Conservation (phyloP, 2,888 invertebrate species). For the Entomobrya multifasciata region DNA sequence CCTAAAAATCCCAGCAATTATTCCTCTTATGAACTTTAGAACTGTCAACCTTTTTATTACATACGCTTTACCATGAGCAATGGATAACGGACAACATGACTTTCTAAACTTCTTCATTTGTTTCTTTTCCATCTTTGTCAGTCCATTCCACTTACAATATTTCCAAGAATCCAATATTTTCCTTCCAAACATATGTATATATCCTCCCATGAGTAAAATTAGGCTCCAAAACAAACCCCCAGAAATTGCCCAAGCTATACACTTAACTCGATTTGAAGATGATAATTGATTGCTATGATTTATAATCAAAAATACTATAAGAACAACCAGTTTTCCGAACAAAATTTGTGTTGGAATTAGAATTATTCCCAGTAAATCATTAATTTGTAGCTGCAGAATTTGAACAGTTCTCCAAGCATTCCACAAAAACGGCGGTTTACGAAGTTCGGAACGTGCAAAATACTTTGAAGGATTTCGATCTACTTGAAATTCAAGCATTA, state of each 20-base stretch:
- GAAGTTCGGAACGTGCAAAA: not conserved
- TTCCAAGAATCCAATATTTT: conserved; percentile 32
- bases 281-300: not conserved
- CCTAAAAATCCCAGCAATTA: conserved; percentile 9
- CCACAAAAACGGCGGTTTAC: not conserved
- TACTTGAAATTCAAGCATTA: not conserved
- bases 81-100: conserved; percentile 13
- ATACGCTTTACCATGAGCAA: conserved; percentile 17
- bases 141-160: conserved; percentile 11
- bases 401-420: not conserved
- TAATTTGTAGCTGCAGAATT: not conserved
- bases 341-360: not conserved
- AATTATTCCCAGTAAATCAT: not conserved
- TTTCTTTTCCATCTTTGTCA: not conserved
- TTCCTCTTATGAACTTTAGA: conserved; percentile 10
- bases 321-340: not conserved
- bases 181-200: conserved; percentile 1
- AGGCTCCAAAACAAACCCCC: not conserved
- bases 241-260: not conserved
- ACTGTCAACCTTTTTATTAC: not conserved
- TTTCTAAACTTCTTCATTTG: conserved; percentile 42
- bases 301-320: not conserved
- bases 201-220: conserved; percentile 27
- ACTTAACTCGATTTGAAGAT: not conserved
- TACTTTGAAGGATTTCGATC: not conserved